These are phyloP conservation scores for Pygmarrhopalites habei DNA, from an alignment of 1,140 invertebrate genomes.

Conservation along the genomic window DNA sequence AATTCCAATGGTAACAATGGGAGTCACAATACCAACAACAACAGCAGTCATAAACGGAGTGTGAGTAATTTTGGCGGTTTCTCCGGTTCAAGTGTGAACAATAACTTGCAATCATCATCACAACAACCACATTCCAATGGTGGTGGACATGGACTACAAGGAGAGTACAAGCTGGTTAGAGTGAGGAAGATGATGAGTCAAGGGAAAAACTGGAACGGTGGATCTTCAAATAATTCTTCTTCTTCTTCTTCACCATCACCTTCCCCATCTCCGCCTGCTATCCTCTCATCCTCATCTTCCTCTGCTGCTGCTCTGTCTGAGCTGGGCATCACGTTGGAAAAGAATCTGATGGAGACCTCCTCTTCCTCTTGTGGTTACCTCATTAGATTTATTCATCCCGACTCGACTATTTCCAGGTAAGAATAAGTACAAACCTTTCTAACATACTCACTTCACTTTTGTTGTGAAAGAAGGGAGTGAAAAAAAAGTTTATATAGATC, in stretches of 20 bases:
- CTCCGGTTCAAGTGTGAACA: neutral
- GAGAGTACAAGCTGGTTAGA: slow-evolving; percentile 37
- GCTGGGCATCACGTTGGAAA: slow-evolving; percentile 34
- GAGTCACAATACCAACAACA: neutral
- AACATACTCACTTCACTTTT: too few relatives aligned
- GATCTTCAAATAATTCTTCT: too few relatives aligned
- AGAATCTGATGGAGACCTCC: slow-evolving; percentile 28
- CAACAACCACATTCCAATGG: neutral
- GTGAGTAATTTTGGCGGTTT: too few relatives aligned
- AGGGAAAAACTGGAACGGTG: too few relatives aligned
- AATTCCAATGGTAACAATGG: neutral
- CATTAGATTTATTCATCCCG: slow-evolving; percentile 32
- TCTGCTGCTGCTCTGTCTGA: neutral
- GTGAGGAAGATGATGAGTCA: slow-evolving; percentile 10
- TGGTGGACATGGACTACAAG: slow-evolving; percentile 11
- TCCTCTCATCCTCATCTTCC: too few relatives aligned
- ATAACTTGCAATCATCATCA: slow-evolving; percentile 3
- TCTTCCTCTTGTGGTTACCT: slow-evolving; percentile 33
- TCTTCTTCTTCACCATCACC: too few relatives aligned
- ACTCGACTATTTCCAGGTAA: slow-evolving; percentile 31
- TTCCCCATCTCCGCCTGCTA: too few relatives aligned
- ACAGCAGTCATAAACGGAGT: neutral
- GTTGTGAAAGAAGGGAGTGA: too few relatives aligned
- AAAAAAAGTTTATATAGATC: too few relatives aligned
- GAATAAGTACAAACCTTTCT: neutral